Base-by-base conservation (phyloP, 2,797 vertebrate species). In the Euthynnus affinis region DNA sequence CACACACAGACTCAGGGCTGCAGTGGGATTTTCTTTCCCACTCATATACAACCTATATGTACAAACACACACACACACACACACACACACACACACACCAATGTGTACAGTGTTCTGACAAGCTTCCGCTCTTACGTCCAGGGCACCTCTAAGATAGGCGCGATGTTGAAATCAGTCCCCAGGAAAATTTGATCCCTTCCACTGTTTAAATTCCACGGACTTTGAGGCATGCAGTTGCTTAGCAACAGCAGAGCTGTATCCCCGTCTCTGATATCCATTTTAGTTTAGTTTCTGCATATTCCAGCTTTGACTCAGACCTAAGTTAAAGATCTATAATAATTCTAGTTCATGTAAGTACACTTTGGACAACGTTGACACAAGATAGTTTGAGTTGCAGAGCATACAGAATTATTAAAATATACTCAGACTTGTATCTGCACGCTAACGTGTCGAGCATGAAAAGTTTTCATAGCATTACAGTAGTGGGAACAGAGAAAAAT, bases 151-250 rank as follows among this genome's bases (percentile, higher is more conserved):
- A 52, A 76, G 53, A 86, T 55, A 74, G 80, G 87, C 64, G 40
- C 66, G 1, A 89, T 75, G 12, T 64, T 81, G 77, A 88, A 91
- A 91, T 85, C 74, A 61, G 71, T 92, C 88, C 85, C 77, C 73
- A 32, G 87, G 85, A 93, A 92, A 90, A 89, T 76, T 87, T 82
- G 86, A 91, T 91, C 73, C 53, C 49, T 82, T 91, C 84, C 88
- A 88, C 88, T 81, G 83, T 90, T 91, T 89, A 82, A 90, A 92
- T 89, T 92, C 85, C 90, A 90, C 56, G n/a, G 85, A 90, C 88
- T 93, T 89, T 81, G 88, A 93, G 91, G 80, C 84, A 91, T 86
- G 89, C 88, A 91, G 92, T 93, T 93, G 94, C 94, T 84, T 88
- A 89, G 94, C 94, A 94, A 94, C 94, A 84, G 81, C 62, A 61